Evolutionary conservation across 2,888 invertebrate species (phyloP), one percentile per base, ranked within the genome.

Genomic region (Acronicta aceris): DNA sequence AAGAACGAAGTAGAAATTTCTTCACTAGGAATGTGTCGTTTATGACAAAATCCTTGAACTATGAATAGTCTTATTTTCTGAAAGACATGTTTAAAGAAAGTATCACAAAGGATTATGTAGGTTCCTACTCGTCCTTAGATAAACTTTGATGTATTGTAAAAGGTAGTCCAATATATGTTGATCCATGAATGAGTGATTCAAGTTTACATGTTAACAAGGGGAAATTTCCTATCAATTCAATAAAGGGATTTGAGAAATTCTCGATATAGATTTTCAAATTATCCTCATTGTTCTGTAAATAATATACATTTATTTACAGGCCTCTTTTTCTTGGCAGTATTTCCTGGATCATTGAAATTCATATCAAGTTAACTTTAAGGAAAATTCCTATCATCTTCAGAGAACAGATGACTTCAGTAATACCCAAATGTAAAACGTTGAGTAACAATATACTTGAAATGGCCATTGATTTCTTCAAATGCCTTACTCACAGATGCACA

Each of bases 341-440:
- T 54, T 70, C 57, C 45, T 38, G 12, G 15, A 45, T 58, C 46
- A 65, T 76, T 76, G 38, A 60, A 59, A 65, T 76, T 76, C 61
- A 21, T 51, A 64, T 58, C 48, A 58, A 40, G 52, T 50, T n/a
- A 17, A 38, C 13, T 36, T 40, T 42, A 52, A 59, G 68, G 64
- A 72, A 72, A 73, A 54, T 46, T 43, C 25, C 17, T 25, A 16
- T 41, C 5, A 33, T 59, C 40, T 59, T 16, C 25, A 48, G 4
- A 40, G 30, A 52, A 55, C 0, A 41, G 25, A 59, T 6, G 3
- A 10, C 53, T 50, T 50, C 30, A 50, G 50, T 59, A 64, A 54
- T 56, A 64, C 49, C 54, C 43, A 49, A 64, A 57, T 43, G 45
- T 50, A 16, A 63, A 52, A 64, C 45, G 13, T 52, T 61, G 16